These are phyloP conservation scores for Acleris literana DNA, from an alignment of 2,888 invertebrate species.

Conservation along the genomic window DNA sequence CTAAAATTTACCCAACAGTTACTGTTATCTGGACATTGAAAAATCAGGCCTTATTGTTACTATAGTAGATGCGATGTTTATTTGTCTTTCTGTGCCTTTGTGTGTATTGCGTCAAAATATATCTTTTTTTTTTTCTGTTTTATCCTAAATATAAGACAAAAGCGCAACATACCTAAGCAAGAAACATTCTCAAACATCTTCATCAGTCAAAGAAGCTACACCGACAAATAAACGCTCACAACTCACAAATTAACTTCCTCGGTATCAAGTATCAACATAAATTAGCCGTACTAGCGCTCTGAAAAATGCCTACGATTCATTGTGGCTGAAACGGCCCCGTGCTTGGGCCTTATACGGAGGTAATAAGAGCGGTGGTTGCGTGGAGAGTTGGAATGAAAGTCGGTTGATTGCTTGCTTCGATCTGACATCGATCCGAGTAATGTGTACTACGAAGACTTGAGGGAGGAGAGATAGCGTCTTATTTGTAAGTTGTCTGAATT, in stretches of 20 bases:
- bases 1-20: too few species aligned
- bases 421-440: slow-evolving; percentile 73
- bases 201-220: slow-evolving; percentile 23
- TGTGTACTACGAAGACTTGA: slow-evolving; percentile 36
- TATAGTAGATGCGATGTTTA: too few species aligned
- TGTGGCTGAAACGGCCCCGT: slow-evolving; percentile 1
- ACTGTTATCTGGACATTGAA: too few species aligned
- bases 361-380: slow-evolving; percentile 14
- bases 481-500: background rate
- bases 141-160: too few species aligned
- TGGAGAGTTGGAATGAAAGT: slow-evolving; percentile 42
- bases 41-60: too few species aligned
- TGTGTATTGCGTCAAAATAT: too few species aligned
- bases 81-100: too few species aligned
- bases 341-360: slow-evolving; percentile 12
- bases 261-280: slow-evolving; percentile 39
- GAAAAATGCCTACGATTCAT: slow-evolving; percentile 38
- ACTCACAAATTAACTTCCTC: slow-evolving; percentile 39
- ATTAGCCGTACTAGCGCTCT: slow-evolving; percentile 36
- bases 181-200: slow-evolving; percentile 38
- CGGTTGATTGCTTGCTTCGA: slow-evolving; percentile 68
- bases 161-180: too few species aligned
- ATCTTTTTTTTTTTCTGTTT: too few species aligned
- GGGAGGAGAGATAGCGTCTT: slow-evolving; percentile 18
- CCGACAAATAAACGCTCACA: slow-evolving; percentile 11